Evolutionary conservation across 2,797 vertebrate species (phyloP), one percentile per base, ranked within the genome.

Genomic region (Anabacerthia variegaticeps): DNA sequence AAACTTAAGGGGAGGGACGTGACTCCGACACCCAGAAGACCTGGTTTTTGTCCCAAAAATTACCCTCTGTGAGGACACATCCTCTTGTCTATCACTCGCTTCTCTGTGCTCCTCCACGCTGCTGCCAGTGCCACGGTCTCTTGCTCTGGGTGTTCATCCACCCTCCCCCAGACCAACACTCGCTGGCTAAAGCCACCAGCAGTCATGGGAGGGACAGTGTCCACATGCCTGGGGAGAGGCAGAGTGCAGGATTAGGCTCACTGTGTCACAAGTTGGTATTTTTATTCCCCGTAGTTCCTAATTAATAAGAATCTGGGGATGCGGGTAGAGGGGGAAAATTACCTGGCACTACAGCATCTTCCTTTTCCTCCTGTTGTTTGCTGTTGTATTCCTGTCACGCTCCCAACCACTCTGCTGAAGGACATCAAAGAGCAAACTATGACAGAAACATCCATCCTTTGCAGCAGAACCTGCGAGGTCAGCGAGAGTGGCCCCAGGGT

Each of bases 261-360:
- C 36, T 12, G 17, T 51, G 23, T 12, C 58, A 66, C 8, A 17
- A 16, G 1, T 4, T 19, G 10, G 6, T 17, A 16, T 43, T 71
- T 92, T 84, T 78, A 16, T 55, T 34, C 4, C 22, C 5, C 7
- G 2, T 6, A 3, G 6, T 8, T 83, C 61, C 69, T 56, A 55
- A 9, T 62, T 28, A 19, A 27, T 10, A 44, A 37, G 22, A 74
- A 72, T 44, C 3, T 41, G 3, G 18, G 41, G 26, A 51, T 12
- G 46, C 6, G 4, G 6, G 27, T 37, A 6, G 5, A 3, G 12
- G 1, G 0, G 6, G 0, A 0, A 32, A 69, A 26, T 18, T 44
- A 32, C 22, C 14, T 10, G 3, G 22, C 26, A 26, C 21, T 3
- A 0, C 8, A 39, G 18, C 2, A 19, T 24, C 43, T 41, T 56